Base-by-base conservation (phyloP, 2,113 vertebrate species). In the Corydoras maculifer region DNA sequence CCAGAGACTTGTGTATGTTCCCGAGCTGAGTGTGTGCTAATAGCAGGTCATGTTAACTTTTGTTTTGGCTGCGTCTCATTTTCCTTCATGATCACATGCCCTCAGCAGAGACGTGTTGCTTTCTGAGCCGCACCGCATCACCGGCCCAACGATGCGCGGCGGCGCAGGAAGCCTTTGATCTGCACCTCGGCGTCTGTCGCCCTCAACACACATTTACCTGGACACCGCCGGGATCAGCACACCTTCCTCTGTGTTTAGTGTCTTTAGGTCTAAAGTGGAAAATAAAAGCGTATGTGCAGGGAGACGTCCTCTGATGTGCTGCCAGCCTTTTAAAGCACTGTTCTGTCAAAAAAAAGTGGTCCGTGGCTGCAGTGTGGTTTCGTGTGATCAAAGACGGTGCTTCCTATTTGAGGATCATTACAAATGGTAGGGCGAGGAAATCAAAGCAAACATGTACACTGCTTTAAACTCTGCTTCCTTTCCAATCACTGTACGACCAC, bases 361-460 rank as follows among this genome's bases (percentile, higher is more conserved):
- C 67, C 65, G 65, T 58, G 30, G 48, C 58, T 64, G 77, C 59
- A 63, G 64, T 25, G 76, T 64, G 54, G 75, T 85, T 80, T 43
- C 60, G 1, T 13, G 30, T 75, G 85, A 86, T 89, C 81, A 86
- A 85, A 87, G 77, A 69, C 29, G 0, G 14, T 62, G 15, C 54
- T 69, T 31, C 48, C 69, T 73, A 68, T 76, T 72, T 53, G 72
- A 75, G 63, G 70, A 79, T 58, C 70, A 58, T 78, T 79, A 79
- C 71, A 73, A 70, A 78, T 77, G 15, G 55, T 62, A 68, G 2
- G 53, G 75, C 66, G 75, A 77, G 72, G 59, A 66, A 81, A 80
- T 80, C 74, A 76, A 76, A 84, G 82, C 59, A 25, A 64, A 62
- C 62, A 65, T 65, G 72, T 68, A 65, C 65, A 60, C 32, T 11